Evolutionary conservation across 2,113 vertebrate species (phyloP), one percentile per base, ranked within the genome.

Genomic region (Mungos mungo): DNA sequence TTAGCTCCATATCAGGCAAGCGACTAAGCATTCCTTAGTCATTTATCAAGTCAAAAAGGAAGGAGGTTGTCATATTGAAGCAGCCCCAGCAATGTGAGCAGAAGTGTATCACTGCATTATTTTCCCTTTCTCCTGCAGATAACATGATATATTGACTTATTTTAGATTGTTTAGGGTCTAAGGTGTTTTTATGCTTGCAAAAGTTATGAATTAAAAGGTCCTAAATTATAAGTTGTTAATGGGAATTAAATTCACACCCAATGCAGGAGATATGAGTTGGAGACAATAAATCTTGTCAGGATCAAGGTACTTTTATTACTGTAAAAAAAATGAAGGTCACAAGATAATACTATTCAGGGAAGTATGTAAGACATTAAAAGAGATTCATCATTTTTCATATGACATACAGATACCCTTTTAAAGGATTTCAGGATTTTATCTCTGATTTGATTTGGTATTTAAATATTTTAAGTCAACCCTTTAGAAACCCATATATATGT

Each of bases 241-340:
- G 98, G 98, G 96, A 99, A 99, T 98, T 93, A 98, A 98, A 98
- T 98, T 98, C 98, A 99, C 97, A 98, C 98, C 96, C 95, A 98
- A 89, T 97, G 69, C 97, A 98, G 98, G 98, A 98, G 98, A 97
- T 98, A 98, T 98, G 99, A 98, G 98, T 98, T 96, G 94, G 97
- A 97, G 98, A 98, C 97, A 97, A 99, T 99, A 99, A 98, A 99
- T 99, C 98, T 99, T 99, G 98, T 98, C 98, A 99, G 98, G 95
- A 89, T 97, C 29, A 90, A 97, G 96, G 88, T 98, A 97, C 85
- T 98, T 98, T 98, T 97, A 94, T 96, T 96, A 88, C 97, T 97
- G 80, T 98, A 99, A 99, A 99, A 93, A 93, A 99, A 99, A 98
- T 98, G 98, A 99, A 99, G 99, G 98, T 99, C 98, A 97, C 52